Percentiles rank a stretch among this genome's conserved stretches.
Evolutionary conservation across 2,797 vertebrate species (phyloP).

Genomic region (Eremophila alpestris): DNA sequence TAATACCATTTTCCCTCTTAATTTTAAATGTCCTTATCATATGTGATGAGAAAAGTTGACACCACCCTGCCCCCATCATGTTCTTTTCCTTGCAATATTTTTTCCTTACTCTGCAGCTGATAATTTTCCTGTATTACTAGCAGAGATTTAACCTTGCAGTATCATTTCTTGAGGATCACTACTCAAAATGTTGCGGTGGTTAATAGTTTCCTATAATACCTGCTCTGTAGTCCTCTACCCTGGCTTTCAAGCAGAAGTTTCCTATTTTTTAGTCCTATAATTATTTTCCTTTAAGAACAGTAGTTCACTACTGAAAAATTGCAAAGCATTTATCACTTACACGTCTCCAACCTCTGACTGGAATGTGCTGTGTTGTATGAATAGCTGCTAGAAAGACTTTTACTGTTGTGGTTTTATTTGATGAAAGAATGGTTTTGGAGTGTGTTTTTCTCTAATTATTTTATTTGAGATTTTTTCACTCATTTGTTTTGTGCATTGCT

Average conservation of each 20-base stretch:
- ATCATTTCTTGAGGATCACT: not conserved
- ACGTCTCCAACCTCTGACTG: accelerated
- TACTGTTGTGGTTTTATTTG: not conserved
- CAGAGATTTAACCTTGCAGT: not conserved
- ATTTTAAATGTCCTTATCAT: not conserved
- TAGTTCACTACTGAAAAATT: not conserved
- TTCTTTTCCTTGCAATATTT: not conserved
- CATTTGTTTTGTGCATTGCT: not conserved
- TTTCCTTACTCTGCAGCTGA: not conserved
- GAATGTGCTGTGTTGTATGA: not conserved
- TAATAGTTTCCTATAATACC: not conserved
- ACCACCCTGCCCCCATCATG: not conserved
- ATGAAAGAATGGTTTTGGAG: not conserved
- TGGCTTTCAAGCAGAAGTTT: not conserved
- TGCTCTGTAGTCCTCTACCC: not conserved
- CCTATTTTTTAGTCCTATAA: not conserved
- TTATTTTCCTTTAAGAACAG: not conserved
- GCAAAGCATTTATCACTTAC: accelerated
- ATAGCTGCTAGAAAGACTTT: not conserved
- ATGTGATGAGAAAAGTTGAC: not conserved
- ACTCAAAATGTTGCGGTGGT: not conserved
- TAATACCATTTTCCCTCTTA: not conserved
- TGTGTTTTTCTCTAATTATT: not conserved
- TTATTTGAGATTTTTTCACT: not conserved
- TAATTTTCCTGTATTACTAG: not conserved